Percentiles rank a stretch among this genome's conserved stretches.
phyloP scores from a whole-genome alignment of 2,888 invertebrate species.

The Troides aeacus region DNA sequence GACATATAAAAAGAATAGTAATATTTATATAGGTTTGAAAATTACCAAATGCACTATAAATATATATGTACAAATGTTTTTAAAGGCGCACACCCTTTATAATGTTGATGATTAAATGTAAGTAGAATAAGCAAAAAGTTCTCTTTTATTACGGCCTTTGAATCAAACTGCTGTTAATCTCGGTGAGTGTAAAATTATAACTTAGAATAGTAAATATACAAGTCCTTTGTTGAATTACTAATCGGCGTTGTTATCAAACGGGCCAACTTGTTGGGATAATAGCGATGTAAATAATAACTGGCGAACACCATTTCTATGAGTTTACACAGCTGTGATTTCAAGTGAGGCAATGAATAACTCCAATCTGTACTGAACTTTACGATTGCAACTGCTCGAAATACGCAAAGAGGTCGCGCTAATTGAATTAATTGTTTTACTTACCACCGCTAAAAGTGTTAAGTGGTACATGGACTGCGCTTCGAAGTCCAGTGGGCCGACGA shows the following conservation, averaged over 20 bases:
- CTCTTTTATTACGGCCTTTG: neutral
- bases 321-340: conserved; percentile 21
- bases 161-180: conserved; percentile 13
- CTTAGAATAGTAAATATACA: conserved; percentile 21
- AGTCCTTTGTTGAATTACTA: conserved; percentile 31
- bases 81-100: too few species aligned
- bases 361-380: conserved; percentile 13
- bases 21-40: too few species aligned
- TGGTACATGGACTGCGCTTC: conserved; percentile 94
- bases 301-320: conserved; percentile 26
- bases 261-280: conserved; percentile 30
- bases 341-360: conserved; percentile 27
- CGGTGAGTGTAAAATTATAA: conserved; percentile 22
- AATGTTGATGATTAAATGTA: too few species aligned
- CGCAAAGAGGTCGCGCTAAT: conserved; percentile 29
- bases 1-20: too few species aligned
- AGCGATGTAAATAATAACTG: conserved; percentile 28
- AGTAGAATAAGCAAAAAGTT: neutral
- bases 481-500: conserved; percentile 90
- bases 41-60: too few species aligned
- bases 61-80: too few species aligned
- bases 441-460: conserved; percentile 91
- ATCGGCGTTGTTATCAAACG: conserved; percentile 33
- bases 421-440: conserved; percentile 72
- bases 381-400: conserved; percentile 15